These are phyloP conservation scores for Artibeus lituratus DNA, from an alignment of 2,797 vertebrate species.

Conservation along the genomic window DNA sequence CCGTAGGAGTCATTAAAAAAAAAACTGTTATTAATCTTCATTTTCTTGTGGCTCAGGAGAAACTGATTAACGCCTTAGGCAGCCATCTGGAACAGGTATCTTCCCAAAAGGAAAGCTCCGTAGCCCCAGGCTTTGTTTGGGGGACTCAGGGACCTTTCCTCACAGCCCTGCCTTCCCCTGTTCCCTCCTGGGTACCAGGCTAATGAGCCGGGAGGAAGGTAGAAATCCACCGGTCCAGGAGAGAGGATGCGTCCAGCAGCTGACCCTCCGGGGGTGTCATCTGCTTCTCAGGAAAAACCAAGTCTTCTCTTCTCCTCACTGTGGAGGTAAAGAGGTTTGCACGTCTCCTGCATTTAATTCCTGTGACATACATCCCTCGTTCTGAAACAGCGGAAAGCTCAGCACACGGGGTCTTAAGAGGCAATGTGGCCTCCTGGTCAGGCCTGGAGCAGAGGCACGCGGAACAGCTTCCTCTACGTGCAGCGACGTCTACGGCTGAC, in stretches of 20 bases:
- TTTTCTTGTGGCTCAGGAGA: slow-evolving; percentile 47
- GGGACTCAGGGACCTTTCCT: background rate
- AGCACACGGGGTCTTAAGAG: rapidly evolving
- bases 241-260: background rate
- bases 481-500: background rate
- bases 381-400: background rate
- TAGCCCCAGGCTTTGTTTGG: background rate
- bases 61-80: slow-evolving; percentile 60
- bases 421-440: background rate
- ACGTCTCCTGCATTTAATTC: background rate
- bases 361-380: background rate
- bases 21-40: slow-evolving; percentile 46
- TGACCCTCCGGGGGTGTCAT: background rate
- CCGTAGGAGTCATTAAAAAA: background rate
- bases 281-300: background rate
- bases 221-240: background rate
- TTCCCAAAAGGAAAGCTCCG: slow-evolving; percentile 10
- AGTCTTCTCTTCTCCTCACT: background rate
- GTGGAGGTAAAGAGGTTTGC: background rate
- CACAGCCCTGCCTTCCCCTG: background rate
- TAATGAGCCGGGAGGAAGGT: background rate
- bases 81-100: slow-evolving; percentile 47
- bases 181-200: background rate
- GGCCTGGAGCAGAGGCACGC: background rate
- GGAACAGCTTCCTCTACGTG: background rate